phyloP scores from a whole-genome alignment of 53 echinoderm and acorn worm species.

The Zoroaster sp. region DNA sequence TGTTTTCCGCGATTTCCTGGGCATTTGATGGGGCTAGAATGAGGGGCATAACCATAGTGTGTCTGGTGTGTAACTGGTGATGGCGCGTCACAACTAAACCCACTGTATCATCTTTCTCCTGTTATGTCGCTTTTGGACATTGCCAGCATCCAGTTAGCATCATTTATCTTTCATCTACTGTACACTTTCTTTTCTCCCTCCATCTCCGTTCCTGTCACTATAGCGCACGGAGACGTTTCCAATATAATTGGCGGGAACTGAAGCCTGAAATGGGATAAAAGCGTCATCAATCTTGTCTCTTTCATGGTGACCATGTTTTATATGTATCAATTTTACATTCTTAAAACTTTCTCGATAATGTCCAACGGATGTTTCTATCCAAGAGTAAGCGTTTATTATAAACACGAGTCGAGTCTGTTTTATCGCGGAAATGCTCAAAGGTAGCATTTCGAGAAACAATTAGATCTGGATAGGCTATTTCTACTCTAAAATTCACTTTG shows the following conservation, averaged over 20 bases:
- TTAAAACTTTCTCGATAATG: conserved; percentile 28
- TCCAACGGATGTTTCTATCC: conserved; percentile 8
- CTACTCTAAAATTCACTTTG: not conserved
- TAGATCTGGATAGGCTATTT: not conserved
- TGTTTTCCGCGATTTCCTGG: conserved; percentile 45
- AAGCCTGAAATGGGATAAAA: conserved; percentile 63
- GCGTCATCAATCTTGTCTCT: conserved; percentile 52
- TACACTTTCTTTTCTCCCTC: not conserved
- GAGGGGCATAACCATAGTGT: not conserved
- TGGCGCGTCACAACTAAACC: not conserved
- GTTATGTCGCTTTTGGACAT: not conserved
- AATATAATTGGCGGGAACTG: conserved; percentile 53
- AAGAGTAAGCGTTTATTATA: conserved; percentile 19
- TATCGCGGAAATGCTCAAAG: not conserved
- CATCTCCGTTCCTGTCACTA: conserved; percentile 51
- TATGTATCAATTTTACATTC: conserved; percentile 34
- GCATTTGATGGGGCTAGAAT: conserved; percentile 14
- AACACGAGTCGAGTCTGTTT: conserved; percentile 19
- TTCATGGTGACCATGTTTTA: not conserved
- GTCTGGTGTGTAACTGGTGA: conserved; percentile 2
- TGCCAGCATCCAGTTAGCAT: not conserved
- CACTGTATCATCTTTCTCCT: conserved; percentile 40
- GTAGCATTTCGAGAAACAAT: no score
- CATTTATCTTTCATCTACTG: conserved; percentile 16
- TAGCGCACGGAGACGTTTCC: conserved; percentile 21